Base-by-base conservation (phyloP, 1,140 invertebrate genomes). In the Drosophila quadrilineata region DNA sequence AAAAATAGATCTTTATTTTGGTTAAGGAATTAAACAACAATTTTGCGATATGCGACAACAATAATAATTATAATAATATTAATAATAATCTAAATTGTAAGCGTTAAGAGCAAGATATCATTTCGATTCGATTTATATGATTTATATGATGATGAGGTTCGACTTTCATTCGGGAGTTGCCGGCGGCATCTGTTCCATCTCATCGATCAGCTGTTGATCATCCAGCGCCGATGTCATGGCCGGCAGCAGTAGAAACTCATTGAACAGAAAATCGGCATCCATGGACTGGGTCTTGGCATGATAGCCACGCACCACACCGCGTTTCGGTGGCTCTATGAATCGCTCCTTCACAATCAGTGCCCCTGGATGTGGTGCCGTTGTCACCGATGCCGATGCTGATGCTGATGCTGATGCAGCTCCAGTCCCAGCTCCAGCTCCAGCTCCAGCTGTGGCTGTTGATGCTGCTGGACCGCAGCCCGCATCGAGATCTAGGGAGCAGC, bases 251-350 rank as follows among this genome's bases (percentile, higher is more conserved):
- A 88, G 59, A 50, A 88, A 88, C 60, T 88, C 87, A 53, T 88
- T 88, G 21, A 70, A 88, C n/a, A 88, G 56, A 43, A 88, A 88
- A 38, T 88, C 87, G 0, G 86, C 74, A 22, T 88, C 87, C 87
- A 88, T 88, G 10, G 86, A 88, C 50, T 88, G 86, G 0, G 88
- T 89, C 22, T 91, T 90, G 22, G 88, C 90, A 56, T 91, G 90
- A 70, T 91, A 91, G 75, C 90, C 91, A 48, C 87, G 90, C 22
- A 88, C 90, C 16, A 91, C 88, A 35, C 91, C 80, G 14, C 90
- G 90, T 69, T 90, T 89, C 3, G 89, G 88, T 1, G 91, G 90
- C 67, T 91, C 91, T 6, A 91, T 91, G 58, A 88, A 91, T 22
- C 79, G 77, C 69, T 91, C 91, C 71, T 90, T 91, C 10, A 91